Evolutionary conservation across 2,113 vertebrate genomes (phyloP).

Genomic region (Rafetus swinhoei): DNA sequence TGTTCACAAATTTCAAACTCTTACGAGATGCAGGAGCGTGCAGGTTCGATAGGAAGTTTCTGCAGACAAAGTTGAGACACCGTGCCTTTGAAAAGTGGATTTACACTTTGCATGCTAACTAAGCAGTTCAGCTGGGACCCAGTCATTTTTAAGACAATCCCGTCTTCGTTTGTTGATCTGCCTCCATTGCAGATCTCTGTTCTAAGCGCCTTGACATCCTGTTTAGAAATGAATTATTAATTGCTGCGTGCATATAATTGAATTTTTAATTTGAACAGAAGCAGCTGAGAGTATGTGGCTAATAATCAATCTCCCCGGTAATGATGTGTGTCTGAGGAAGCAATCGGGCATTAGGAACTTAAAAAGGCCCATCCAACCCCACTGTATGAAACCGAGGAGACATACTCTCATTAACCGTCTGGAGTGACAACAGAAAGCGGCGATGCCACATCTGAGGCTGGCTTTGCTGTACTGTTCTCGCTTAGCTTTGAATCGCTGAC

Average conservation of each 20-base stretch:
- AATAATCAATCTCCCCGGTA: constrained; percentile 35
- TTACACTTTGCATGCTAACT: neutral
- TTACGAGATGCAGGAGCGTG: neutral
- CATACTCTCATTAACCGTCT: neutral
- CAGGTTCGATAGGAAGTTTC: neutral
- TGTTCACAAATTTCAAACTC: neutral
- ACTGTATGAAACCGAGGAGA: neutral
- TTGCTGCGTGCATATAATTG: constrained; percentile 37
- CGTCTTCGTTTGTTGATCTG: constrained; percentile 19
- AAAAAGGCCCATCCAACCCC: neutral
- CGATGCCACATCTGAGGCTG: neutral
- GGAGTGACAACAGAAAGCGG: neutral
- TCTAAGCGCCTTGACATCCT: constrained; percentile 56
- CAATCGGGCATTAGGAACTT: neutral
- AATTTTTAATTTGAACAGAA: constrained; percentile 58
- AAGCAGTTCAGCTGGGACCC: neutral
- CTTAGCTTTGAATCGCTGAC: neutral
- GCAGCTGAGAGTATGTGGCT: neutral
- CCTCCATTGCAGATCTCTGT: constrained; percentile 30
- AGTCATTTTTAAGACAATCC: constrained; percentile 30
- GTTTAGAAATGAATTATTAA: constrained; percentile 68
- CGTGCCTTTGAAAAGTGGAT: neutral
- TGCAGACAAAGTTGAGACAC: neutral
- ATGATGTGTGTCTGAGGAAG: neutral
- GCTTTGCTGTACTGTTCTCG: neutral